Conservation (phyloP, 2,113 vertebrate genomes). For the Crotalus tigris region DNA sequence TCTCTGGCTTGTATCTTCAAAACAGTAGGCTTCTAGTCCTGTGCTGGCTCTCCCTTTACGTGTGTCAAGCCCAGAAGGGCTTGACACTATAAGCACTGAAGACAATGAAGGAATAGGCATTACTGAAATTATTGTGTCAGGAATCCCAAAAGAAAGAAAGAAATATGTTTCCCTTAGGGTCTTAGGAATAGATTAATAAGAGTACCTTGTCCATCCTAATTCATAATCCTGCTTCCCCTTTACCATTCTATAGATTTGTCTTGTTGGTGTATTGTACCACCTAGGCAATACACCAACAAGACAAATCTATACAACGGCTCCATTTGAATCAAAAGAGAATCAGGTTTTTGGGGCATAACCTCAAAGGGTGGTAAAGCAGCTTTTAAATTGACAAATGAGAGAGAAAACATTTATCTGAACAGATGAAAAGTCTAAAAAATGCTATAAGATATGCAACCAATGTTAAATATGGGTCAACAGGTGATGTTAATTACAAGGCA, state of each 20-base stretch:
- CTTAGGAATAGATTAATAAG: background rate
- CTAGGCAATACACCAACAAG: background rate
- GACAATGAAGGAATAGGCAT: background rate
- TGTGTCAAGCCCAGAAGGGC: no score
- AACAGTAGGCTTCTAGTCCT: no score
- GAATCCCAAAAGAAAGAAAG: background rate
- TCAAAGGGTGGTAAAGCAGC: background rate
- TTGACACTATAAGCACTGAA: background rate
- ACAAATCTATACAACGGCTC: background rate
- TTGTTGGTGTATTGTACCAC: background rate
- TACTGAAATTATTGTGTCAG: background rate
- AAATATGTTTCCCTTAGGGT: background rate
- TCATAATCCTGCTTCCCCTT: background rate
- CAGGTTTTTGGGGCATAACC: background rate
- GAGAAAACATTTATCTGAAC: background rate
- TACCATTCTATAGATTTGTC: background rate
- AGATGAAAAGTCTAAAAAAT: background rate
- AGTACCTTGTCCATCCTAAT: background rate
- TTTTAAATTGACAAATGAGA: background rate
- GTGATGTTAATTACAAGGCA: background rate
- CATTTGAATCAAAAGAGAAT: background rate
- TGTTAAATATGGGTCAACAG: background rate
- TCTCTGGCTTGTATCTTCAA: no score
- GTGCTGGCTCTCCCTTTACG: no score
- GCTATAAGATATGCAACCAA: background rate